Percentiles rank a stretch among this genome's conserved stretches.
Evolutionary conservation across 2,113 vertebrate species (phyloP).

Genomic region (Mormyrus lacerda): DNA sequence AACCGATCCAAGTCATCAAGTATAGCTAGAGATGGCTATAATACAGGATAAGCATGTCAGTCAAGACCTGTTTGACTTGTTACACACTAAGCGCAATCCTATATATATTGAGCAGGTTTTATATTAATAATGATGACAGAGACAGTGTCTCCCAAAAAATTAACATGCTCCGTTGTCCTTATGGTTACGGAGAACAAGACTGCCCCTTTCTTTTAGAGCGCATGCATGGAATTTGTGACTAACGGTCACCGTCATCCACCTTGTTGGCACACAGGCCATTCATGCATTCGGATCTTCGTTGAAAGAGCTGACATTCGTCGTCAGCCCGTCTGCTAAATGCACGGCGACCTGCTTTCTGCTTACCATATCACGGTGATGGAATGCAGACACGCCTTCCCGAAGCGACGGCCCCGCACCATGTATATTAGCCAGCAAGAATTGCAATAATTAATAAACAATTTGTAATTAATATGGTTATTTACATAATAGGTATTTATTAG

Average conservation of each 20-base stretch:
- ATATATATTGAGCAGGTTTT: background rate
- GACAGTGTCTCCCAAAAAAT: background rate
- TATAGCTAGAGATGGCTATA: background rate
- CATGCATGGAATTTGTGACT: background rate
- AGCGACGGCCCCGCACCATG: background rate
- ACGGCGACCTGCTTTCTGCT: background rate
- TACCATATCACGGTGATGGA: background rate
- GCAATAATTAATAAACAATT: slow-evolving; percentile 3
- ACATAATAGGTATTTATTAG: background rate
- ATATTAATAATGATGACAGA: background rate
- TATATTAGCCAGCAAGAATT: background rate
- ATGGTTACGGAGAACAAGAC: background rate
- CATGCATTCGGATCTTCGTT: background rate
- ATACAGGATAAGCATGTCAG: background rate
- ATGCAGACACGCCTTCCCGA: background rate
- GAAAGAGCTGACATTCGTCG: background rate
- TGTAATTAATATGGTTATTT: background rate
- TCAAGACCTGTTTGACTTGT: background rate
- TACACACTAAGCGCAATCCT: background rate
- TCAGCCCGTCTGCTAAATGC: background rate
- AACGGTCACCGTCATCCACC: background rate
- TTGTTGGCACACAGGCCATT: background rate
- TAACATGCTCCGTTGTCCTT: background rate
- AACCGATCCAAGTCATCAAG: background rate
- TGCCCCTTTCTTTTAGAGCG: background rate